phyloP scores from a whole-genome alignment of 2,113 vertebrate genomes.

The Acanthochromis polyacanthus region DNA sequence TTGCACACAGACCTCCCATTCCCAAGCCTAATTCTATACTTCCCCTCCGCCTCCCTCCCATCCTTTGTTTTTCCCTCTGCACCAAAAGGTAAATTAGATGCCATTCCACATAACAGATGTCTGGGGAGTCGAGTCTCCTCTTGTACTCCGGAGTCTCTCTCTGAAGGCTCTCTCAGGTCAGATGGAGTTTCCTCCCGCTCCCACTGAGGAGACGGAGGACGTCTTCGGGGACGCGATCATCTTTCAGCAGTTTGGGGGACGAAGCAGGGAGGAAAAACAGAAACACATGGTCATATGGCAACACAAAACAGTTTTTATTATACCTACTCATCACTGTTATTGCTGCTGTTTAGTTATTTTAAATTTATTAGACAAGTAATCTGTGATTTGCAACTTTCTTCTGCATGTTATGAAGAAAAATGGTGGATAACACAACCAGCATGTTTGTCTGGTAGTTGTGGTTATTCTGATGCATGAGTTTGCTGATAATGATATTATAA shows the following conservation, averaged over 20 bases:
- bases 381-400: too few relatives aligned
- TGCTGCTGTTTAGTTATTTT: not conserved
- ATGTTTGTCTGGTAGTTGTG: too few relatives aligned
- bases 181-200: conserved; percentile 62
- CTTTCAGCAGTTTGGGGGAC: conserved; percentile 53
- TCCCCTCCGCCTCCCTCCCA: not conserved
- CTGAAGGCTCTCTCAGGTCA: conserved; percentile 53
- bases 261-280: conserved; percentile 23
- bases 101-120: conserved; percentile 77
- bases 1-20: conserved; percentile 17
- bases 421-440: too few relatives aligned
- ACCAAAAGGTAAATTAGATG: conserved; percentile 73
- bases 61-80: conserved; percentile 55
- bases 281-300: conserved; percentile 12
- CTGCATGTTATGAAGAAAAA: too few relatives aligned
- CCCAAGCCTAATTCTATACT: conserved; percentile 15
- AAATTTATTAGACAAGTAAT: not conserved
- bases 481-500: too few relatives aligned
- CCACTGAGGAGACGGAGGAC: conserved; percentile 14
- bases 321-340: not conserved
- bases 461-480: too few relatives aligned
- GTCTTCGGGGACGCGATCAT: conserved; percentile 62
- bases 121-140: conserved; percentile 63
- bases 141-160: conserved; percentile 20
- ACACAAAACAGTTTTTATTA: not conserved